Conservation (phyloP, 2,797 vertebrate genomes). For the Gymnocypris eckloni region DNA sequence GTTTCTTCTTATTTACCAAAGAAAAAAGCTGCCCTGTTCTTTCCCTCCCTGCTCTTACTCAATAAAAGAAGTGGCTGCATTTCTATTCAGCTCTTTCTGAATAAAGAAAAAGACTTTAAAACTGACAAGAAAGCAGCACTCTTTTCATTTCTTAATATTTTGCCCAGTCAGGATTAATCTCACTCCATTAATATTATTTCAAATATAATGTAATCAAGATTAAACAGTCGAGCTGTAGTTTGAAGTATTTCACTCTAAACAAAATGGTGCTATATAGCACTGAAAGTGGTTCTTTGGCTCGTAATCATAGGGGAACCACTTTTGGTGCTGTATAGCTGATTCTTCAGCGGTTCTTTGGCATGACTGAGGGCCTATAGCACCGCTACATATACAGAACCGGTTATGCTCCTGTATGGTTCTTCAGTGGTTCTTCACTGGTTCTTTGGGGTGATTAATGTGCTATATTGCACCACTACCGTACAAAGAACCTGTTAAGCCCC, state of each 20-base stretch:
- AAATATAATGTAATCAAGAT: background rate
- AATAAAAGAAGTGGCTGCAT: background rate
- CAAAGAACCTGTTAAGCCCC: too few relatives aligned
- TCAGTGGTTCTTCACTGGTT: too few relatives aligned
- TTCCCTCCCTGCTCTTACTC: background rate
- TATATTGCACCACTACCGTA: too few relatives aligned
- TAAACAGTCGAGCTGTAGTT: background rate
- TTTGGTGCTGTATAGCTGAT: too few relatives aligned
- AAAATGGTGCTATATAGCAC: too few relatives aligned
- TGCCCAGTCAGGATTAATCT: background rate
- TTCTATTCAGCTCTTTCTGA: background rate
- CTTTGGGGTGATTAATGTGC: fast-evolving
- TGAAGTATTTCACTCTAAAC: too few relatives aligned
- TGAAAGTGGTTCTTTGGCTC: too few relatives aligned
- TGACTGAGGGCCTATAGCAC: too few relatives aligned
- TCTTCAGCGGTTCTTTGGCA: too few relatives aligned
- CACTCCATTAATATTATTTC: background rate
- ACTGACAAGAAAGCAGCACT: background rate
- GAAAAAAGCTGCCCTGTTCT: slow-evolving; percentile 9
- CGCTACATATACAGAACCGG: too few relatives aligned
- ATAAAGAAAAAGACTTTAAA: background rate
- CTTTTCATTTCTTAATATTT: background rate
- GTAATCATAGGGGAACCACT: too few relatives aligned
- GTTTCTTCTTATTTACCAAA: background rate
- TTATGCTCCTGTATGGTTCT: too few relatives aligned